Percentiles rank a stretch among this genome's conserved stretches.
phyloP scores from a whole-genome alignment of 2,888 invertebrate genomes.

The Cryptocheilus praepositus region DNA sequence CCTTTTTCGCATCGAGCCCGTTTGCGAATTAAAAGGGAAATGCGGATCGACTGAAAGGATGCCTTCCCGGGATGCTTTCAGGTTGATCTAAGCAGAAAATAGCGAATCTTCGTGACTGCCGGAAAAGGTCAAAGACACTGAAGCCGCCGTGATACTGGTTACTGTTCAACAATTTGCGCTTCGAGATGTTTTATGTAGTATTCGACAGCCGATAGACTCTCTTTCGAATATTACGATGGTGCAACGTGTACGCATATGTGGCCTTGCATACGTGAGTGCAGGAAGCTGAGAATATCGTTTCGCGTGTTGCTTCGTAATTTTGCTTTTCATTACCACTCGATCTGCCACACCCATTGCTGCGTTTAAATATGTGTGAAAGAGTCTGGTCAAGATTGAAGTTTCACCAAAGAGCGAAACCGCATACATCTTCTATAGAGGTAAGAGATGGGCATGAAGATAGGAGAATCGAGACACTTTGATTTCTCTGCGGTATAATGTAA shows the following conservation, averaged over 20 bases:
- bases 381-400: too few relatives aligned
- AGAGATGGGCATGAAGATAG: too few relatives aligned
- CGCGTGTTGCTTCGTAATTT: slow-evolving; percentile 26
- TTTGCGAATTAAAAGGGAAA: slow-evolving; percentile 42
- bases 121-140: slow-evolving; percentile 31
- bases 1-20: not conserved
- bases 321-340: slow-evolving; percentile 3
- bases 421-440: too few relatives aligned
- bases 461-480: too few relatives aligned
- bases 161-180: slow-evolving; percentile 57
- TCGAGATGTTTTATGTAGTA: slow-evolving; percentile 48
- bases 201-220: slow-evolving; percentile 13
- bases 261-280: too few relatives aligned
- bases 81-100: slow-evolving; percentile 66
- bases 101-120: slow-evolving; percentile 50
- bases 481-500: too few relatives aligned
- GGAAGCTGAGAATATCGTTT: too few relatives aligned
- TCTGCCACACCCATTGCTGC: not conserved
- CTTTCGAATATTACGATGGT: too few relatives aligned
- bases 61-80: slow-evolving; percentile 49
- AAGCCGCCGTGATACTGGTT: slow-evolving; percentile 38
- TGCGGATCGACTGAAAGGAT: slow-evolving; percentile 30
- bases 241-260: slow-evolving; percentile 5
- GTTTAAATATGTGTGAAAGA: too few relatives aligned
- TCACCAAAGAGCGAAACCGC: too few relatives aligned